phyloP scores from a whole-genome alignment of 2,113 vertebrate species.

The Macquaria australasica region DNA sequence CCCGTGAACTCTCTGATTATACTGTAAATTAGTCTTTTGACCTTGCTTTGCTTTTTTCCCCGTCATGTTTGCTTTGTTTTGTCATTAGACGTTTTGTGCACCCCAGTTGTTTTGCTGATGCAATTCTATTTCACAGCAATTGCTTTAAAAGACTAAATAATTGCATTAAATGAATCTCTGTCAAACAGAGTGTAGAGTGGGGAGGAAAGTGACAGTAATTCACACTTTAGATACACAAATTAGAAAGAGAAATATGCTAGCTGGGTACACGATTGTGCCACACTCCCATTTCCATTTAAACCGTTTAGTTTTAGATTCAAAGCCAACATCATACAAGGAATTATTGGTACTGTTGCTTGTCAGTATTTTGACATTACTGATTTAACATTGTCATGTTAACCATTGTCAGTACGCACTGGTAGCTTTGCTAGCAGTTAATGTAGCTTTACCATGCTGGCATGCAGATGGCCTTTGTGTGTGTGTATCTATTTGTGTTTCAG shows the following conservation, averaged over 20 bases:
- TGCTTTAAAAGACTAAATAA: slow-evolving; percentile 60
- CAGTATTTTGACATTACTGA: slow-evolving; percentile 1
- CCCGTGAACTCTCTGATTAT: slow-evolving; percentile 82
- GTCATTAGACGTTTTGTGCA: slow-evolving; percentile 22
- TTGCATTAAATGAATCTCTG: slow-evolving; percentile 68
- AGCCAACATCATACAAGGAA: slow-evolving; percentile 5
- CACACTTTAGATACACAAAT: slow-evolving; percentile 27
- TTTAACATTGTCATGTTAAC: slow-evolving; percentile 4
- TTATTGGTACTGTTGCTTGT: slow-evolving; percentile 32
- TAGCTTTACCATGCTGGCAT: slow-evolving; percentile 19
- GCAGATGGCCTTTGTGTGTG: slow-evolving; percentile 23
- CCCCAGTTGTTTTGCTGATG: slow-evolving; percentile 39
- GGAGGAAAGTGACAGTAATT: slow-evolving; percentile 34
- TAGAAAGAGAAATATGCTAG: neutral
- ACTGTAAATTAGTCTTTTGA: slow-evolving; percentile 31
- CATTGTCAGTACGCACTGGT: slow-evolving; percentile 33
- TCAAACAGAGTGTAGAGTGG: slow-evolving; percentile 75
- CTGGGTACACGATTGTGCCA: neutral
- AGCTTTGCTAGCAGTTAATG: slow-evolving; percentile 21
- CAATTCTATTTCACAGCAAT: slow-evolving; percentile 47
- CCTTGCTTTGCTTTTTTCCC: slow-evolving; percentile 26
- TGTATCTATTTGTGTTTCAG: slow-evolving; percentile 45
- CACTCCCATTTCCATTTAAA: neutral
- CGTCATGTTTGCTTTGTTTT: slow-evolving; percentile 25
- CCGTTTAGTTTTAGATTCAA: neutral